A percentile compares a stretch with the other conserved stretches of the same genome.
phyloP scores from a whole-genome alignment of 2,113 vertebrate species.

The Noctilio leporinus region DNA sequence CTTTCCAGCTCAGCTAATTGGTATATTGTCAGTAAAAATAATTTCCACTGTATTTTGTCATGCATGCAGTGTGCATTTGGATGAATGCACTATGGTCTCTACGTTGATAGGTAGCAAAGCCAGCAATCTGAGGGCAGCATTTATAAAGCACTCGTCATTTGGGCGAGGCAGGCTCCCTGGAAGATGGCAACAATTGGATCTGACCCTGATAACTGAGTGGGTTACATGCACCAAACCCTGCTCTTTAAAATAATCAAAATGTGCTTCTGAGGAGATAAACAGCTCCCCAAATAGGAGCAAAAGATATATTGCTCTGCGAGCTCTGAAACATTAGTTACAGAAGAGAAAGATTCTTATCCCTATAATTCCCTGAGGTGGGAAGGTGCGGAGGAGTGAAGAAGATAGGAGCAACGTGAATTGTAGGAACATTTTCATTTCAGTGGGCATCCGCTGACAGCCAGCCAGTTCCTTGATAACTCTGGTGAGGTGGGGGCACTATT shows the following conservation, averaged over 20 bases:
- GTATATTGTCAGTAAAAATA: neutral
- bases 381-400: neutral
- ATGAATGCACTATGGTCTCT: slow-evolving; percentile 4
- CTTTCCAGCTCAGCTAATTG: neutral
- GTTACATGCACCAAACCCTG: slow-evolving; percentile 15
- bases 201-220: slow-evolving; percentile 47
- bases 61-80: neutral
- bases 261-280: slow-evolving; percentile 49
- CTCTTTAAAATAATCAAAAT: slow-evolving; percentile 62
- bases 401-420: neutral
- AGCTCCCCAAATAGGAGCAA: slow-evolving; percentile 13
- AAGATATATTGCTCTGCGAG: neutral
- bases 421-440: neutral
- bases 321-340: slow-evolving; percentile 2
- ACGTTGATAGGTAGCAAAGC: neutral
- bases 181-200: slow-evolving; percentile 18
- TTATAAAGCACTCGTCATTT: neutral
- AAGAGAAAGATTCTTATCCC: slow-evolving; percentile 18
- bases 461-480: neutral
- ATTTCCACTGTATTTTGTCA: neutral
- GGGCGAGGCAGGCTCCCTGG: neutral
- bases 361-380: neutral
- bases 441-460: neutral
- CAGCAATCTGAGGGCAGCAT: neutral
- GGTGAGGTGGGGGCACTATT: neutral